These are phyloP conservation scores for Acyrthosiphon pisum DNA, from an alignment of 1,140 invertebrate species.

Conservation along the genomic window DNA sequence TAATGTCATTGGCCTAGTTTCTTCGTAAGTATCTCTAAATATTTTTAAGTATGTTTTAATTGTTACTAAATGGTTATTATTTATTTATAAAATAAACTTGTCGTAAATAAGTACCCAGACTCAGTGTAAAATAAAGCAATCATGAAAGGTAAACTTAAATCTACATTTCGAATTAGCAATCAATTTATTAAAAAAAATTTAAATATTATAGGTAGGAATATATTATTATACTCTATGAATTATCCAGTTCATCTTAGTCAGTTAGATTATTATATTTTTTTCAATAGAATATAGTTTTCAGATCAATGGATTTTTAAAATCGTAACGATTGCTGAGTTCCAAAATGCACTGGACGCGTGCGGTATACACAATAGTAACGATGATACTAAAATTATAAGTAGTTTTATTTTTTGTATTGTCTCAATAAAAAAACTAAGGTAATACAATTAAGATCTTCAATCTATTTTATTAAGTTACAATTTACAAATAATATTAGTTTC, in stretches of 20 bases:
- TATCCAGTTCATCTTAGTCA: too few species aligned
- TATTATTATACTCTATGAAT: too few species aligned
- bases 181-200: neutral
- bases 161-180: neutral
- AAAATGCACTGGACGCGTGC: too few species aligned
- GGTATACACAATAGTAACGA: too few species aligned
- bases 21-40: neutral
- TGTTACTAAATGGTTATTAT: neutral
- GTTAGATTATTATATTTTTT: too few species aligned
- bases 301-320: too few species aligned
- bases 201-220: neutral
- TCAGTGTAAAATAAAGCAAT: neutral
- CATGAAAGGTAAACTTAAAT: neutral
- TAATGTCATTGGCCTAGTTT: neutral
- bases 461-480: neutral
- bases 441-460: neutral
- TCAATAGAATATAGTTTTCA: too few species aligned
- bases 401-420: neutral
- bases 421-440: neutral
- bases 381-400: neutral
- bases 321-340: too few species aligned
- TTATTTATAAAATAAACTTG: neutral
- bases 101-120: neutral
- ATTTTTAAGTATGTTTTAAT: neutral
- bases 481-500: neutral